Conservation (phyloP, 2,113 vertebrate species). For the Anolis carolinensis region DNA sequence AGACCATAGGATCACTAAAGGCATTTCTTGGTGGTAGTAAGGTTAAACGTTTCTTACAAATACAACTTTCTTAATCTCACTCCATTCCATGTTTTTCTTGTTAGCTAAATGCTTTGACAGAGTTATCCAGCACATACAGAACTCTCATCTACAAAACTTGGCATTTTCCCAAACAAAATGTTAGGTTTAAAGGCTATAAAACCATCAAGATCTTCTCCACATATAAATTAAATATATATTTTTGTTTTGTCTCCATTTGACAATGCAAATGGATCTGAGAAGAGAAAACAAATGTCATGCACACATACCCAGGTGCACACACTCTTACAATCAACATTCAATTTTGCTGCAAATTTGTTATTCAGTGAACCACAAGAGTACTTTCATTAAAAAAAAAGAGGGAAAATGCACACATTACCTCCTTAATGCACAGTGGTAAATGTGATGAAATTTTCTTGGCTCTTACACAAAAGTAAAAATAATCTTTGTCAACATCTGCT, state of each 20-base stretch:
- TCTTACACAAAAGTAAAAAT: constrained; percentile 30
- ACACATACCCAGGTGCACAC: background rate
- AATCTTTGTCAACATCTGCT: constrained; percentile 49
- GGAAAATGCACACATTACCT: constrained; percentile 57
- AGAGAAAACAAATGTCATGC: background rate
- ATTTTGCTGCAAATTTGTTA: constrained; percentile 59
- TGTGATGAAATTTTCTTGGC: constrained; percentile 69
- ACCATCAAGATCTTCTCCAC: constrained; percentile 40
- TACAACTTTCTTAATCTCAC: constrained; percentile 1
- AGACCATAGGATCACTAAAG: constrained; percentile 35
- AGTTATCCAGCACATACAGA: background rate
- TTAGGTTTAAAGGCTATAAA: constrained; percentile 8
- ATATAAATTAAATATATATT: constrained; percentile 28
- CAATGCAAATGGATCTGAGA: constrained; percentile 55
- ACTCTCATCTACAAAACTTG: constrained; percentile 26
- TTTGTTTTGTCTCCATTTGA: constrained; percentile 49
- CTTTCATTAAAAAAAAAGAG: constrained; percentile 81
- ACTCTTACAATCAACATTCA: constrained; percentile 64
- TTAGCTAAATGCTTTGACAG: constrained; percentile 37
- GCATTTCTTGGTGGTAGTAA: constrained; percentile 37
- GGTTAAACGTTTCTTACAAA: constrained; percentile 26
- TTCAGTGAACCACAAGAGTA: constrained; percentile 71
- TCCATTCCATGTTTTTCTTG: background rate
- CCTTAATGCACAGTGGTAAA: constrained; percentile 74
- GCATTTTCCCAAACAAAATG: background rate